Conservation (phyloP, 2,888 invertebrate genomes). For the Griposia aprilina region DNA sequence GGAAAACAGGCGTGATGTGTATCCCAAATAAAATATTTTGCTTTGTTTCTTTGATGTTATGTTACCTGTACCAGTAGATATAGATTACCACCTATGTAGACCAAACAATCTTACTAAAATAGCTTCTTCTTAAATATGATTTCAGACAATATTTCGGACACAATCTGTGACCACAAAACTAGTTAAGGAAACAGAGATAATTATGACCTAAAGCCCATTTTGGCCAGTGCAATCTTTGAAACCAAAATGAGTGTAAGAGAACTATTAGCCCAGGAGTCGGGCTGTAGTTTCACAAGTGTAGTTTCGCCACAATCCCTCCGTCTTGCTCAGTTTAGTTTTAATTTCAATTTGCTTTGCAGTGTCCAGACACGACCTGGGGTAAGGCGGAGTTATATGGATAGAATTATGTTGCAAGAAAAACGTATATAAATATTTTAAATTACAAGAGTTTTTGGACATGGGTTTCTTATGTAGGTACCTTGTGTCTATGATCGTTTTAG, state of each 20-base stretch:
- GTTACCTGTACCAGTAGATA: neutral
- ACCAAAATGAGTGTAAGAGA: constrained; percentile 59
- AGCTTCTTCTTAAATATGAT: neutral
- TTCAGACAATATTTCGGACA: constrained; percentile 35
- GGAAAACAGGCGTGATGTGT: too few relatives aligned
- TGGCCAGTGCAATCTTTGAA: constrained; percentile 56
- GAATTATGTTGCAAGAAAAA: neutral
- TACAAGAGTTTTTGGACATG: neutral
- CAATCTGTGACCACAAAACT: constrained; percentile 41
- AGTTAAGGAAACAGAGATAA: constrained; percentile 42
- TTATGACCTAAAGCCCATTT: constrained; percentile 46
- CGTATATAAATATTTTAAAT: neutral
- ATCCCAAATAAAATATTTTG: too few relatives aligned
- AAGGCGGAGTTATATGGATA: constrained; percentile 37
- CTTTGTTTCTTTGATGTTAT: too few relatives aligned
- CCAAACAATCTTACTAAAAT: neutral
- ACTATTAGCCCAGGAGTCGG: constrained; percentile 54
- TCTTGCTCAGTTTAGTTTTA: constrained; percentile 84
- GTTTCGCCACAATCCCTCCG: constrained; percentile 79
- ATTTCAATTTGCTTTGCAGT: constrained; percentile 84
- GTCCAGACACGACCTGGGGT: constrained; percentile 84
- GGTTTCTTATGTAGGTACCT: neutral
- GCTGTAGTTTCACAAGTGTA: constrained; percentile 77
- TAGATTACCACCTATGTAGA: neutral
- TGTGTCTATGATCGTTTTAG: neutral